A percentile compares a stretch with the other conserved stretches of the same genome.
Conservation (phyloP, 1,140 invertebrate genomes). For the Drosophila carrolli region DNA sequence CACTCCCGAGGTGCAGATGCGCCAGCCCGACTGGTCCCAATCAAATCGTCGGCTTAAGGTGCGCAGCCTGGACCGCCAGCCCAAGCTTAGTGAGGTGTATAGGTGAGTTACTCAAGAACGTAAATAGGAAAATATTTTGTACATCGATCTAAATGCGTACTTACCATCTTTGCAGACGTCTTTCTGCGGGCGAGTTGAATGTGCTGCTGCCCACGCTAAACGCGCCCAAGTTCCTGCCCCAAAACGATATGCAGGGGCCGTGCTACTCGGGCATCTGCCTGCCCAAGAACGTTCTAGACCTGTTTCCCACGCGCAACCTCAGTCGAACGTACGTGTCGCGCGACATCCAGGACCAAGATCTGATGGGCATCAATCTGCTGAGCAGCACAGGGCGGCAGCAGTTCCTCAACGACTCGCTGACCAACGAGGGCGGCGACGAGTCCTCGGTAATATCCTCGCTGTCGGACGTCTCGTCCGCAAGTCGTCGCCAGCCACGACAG, state of each 20-base stretch:
- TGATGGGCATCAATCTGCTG: conserved; percentile 67
- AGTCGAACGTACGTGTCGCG: conserved; percentile 78
- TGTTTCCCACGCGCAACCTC: conserved; percentile 87
- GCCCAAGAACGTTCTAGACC: conserved; percentile 88
- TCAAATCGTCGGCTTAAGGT: conserved; percentile 69
- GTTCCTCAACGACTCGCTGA: conserved; percentile 77
- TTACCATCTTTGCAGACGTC: conserved; percentile 39
- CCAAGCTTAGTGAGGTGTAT: conserved; percentile 55
- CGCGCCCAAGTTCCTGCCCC: conserved; percentile 70
- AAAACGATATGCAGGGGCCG: conserved; percentile 73
- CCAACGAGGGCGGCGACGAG: conserved; percentile 77
- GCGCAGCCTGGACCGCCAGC: conserved; percentile 73
- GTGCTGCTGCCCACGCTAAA: conserved; percentile 66
- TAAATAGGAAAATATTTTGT: too few species aligned
- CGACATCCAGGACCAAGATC: conserved; percentile 79
- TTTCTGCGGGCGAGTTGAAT: conserved; percentile 67
- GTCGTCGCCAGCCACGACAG: conserved; percentile 61
- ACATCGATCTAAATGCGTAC: not conserved
- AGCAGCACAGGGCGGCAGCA: conserved; percentile 59
- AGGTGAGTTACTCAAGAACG: conserved; percentile 47
- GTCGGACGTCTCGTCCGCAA: conserved; percentile 76
- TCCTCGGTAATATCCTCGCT: conserved; percentile 76
- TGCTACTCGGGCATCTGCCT: conserved; percentile 88
- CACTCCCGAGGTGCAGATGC: conserved; percentile 55
- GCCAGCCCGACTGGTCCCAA: conserved; percentile 69